Percentiles rank a stretch among this genome's conserved stretches.
phyloP scores from a whole-genome alignment of 2,113 vertebrate species.

The pig (Sus scrofa) region DNA sequence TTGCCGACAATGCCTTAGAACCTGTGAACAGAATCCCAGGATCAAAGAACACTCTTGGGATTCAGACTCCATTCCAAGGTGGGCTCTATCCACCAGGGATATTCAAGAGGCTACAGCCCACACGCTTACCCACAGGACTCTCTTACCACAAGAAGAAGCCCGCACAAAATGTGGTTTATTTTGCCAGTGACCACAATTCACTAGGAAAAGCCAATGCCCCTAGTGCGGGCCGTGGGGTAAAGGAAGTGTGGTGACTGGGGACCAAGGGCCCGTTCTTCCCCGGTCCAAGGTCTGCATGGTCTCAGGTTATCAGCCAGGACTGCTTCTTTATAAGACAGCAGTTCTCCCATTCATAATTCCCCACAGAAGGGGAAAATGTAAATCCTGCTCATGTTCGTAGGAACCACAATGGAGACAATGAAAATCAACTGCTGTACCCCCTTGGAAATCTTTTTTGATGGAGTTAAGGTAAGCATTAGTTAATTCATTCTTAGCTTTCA shows the following conservation, averaged over 20 bases:
- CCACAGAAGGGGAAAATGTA: slow-evolving; percentile 7
- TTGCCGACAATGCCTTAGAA: background rate
- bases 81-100: background rate
- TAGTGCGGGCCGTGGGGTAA: background rate
- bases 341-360: background rate
- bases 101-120: background rate
- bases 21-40: background rate
- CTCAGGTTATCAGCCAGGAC: background rate
- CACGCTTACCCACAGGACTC: background rate
- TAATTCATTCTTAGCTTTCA: background rate
- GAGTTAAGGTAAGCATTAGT: background rate
- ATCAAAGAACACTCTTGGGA: background rate
- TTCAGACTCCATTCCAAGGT: background rate
- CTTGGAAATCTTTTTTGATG: background rate
- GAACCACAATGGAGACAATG: background rate
- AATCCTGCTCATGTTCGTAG: background rate
- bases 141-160: background rate
- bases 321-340: background rate
- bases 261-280: background rate
- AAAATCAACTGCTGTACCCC: background rate
- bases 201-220: background rate
- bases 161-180: background rate
- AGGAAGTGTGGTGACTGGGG: background rate
- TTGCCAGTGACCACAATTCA: background rate
- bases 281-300: background rate